Conservation (phyloP, 2,797 vertebrate species). For the Mionectes olivaceus region DNA sequence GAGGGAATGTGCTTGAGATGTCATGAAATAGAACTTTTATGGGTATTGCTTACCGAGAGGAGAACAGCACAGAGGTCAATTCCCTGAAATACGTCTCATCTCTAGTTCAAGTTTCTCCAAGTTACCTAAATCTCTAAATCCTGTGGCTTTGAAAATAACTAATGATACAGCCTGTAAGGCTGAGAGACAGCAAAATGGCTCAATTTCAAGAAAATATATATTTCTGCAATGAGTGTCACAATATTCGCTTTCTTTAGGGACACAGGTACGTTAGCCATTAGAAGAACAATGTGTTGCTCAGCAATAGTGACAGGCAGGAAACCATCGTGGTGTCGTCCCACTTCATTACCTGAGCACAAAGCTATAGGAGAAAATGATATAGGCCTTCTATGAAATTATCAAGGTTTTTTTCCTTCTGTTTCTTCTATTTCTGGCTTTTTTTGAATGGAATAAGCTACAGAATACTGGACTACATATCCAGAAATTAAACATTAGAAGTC, state of each 20-base stretch:
- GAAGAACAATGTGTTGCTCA: background rate
- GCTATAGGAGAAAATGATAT: background rate
- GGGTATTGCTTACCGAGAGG: background rate
- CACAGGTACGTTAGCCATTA: background rate
- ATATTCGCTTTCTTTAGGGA: background rate
- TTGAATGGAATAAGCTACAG: background rate
- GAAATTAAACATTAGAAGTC: background rate
- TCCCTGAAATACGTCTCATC: background rate
- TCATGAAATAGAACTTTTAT: background rate
- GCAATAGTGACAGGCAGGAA: background rate
- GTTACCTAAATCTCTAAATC: background rate
- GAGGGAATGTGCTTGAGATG: background rate
- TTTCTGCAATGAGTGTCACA: background rate
- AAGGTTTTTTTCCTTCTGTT: background rate
- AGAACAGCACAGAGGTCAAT: background rate
- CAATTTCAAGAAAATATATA: background rate
- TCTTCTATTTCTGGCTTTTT: background rate
- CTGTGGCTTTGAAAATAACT: constrained; percentile 34
- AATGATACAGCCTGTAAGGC: background rate
- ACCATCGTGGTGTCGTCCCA: background rate
- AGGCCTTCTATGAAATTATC: background rate
- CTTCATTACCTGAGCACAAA: background rate
- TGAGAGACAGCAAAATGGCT: constrained; percentile 33
- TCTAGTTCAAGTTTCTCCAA: background rate
- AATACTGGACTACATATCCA: background rate